Evolutionary conservation across 1,140 invertebrate genomes (phyloP), one percentile per base, ranked within the genome.

Genomic region (Pseudomyrmex sp.): DNA sequence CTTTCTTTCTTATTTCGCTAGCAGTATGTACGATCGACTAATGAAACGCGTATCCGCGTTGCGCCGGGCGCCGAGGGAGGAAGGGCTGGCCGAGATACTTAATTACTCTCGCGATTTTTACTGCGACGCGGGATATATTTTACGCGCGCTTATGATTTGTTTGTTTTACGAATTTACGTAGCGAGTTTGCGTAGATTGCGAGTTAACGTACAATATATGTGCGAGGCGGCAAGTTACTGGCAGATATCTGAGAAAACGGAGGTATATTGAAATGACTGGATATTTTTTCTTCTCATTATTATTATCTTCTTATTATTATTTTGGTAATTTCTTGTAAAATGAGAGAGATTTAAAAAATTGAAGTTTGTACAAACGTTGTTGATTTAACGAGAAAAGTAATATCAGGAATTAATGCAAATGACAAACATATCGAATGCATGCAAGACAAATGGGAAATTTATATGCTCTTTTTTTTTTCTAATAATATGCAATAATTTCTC

Each of bases 31-130:
- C 9, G 46, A 8, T 23, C 65, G 76, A 12, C 54, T 59, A 70
- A 79, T 79, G 76, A 79, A 79, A 79, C 76, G 54, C 59, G 35
- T 35, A 35, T 61, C 61, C 2, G 59, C 74, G 1, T 52, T 59
- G 46, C 65, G 20, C 18, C 50, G 35, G 10, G 44, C 35, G 50
- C 50, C 76, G 76, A 80, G 26, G 72, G 23, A 54, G 18, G 56
- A 48, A 70, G 52, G 68, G 65, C 26, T 63, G 62, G 75, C 62
- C 75, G 35, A 70, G 66, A 72, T 59, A 50, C 48, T 79, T 79
- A 80, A 80, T 80, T 80, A 70, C 46, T 80, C 76, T 46, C n/a
- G 75, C 63, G 65, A 70, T 69, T 76, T 86, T 80, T 63, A 13
- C 59, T 35, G 56, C 7, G 35, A 61, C 26, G 18, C 44, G 23